Base-by-base conservation (phyloP, 2,113 vertebrate species). In the Arothron firmamentum region DNA sequence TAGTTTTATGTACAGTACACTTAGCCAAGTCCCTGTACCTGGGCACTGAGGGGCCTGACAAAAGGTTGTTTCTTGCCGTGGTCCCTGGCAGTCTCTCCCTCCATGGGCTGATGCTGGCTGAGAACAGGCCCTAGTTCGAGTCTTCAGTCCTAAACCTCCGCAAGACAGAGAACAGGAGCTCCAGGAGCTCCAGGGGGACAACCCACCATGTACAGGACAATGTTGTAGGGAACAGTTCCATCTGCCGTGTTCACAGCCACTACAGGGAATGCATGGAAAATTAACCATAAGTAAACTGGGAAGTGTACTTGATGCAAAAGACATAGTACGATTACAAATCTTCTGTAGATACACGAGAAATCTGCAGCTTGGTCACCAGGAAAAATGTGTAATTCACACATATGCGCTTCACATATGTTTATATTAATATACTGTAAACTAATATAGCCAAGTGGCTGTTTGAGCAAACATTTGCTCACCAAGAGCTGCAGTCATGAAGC, bases 111-210 rank as follows among this genome's bases (percentile, higher is more conserved):
- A 89, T 0, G 53, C 45, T 0, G 93, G 92, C 5, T 50, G 58
- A 18, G 70, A 56, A 78, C 94, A 96, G 49, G 65, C 51, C n/a
- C 93, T 84, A 11, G 52, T 74, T 18, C 94, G 90, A 1, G 63
- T 89, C 69, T 87, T 94, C 50, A 92, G 84, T 0, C 94, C 95
- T 34, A 94, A 75, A 8, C 92, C 92, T 0, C 94, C 94, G 6
- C 94, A 97, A 73, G 89, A 92, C 25, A 85, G 78, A 0, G 93
- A 95, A 65, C 95, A 96, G 2, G 84, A 62, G 14, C 88, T 80
- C 94, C 94, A 96, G 0, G 71, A 68, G 0, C 88, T 82, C 94
- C 94, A 94, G 1, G 84, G 48, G 0, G 92, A 63, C 10, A 92
- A 82, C 18, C 87, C 85, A 0, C 86, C 88, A 0, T 91, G 79